These are phyloP conservation scores for Periophthalmodon schlosseri DNA, from an alignment of 2,113 vertebrate species.

Conservation along the genomic window DNA sequence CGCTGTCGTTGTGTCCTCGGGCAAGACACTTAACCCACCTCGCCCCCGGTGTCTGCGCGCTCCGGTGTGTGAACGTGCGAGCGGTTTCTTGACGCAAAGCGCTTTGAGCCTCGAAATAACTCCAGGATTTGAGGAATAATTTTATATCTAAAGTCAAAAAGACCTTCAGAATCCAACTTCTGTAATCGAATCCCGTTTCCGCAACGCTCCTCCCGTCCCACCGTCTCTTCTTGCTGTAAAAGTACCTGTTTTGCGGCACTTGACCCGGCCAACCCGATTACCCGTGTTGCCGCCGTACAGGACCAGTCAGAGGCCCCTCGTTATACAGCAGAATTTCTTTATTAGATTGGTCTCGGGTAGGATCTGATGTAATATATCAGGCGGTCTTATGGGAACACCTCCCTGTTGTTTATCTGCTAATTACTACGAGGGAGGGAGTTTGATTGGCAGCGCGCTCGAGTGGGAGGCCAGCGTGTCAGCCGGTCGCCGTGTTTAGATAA, in stretches of 20 bases:
- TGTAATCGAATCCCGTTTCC: neutral
- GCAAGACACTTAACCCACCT: too few species aligned
- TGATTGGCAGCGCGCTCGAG: conserved; percentile 60
- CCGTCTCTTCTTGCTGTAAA: neutral
- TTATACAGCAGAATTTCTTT: conserved; percentile 45
- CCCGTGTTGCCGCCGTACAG: conserved; percentile 17
- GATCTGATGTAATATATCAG: conserved; percentile 56
- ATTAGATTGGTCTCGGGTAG: conserved; percentile 48
- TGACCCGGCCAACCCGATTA: conserved; percentile 19
- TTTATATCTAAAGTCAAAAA: neutral
- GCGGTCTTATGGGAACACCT: conserved; percentile 52
- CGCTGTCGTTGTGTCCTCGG: too few species aligned
- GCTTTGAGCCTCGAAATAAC: too few species aligned
- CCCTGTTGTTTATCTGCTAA: conserved; percentile 50
- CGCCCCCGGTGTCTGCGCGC: too few species aligned
- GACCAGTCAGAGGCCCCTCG: conserved; percentile 33
- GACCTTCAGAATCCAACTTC: neutral
- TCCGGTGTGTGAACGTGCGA: too few species aligned
- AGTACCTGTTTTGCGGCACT: neutral
- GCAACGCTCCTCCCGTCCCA: neutral
- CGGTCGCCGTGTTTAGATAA: conserved; percentile 61
- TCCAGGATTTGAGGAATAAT: neutral
- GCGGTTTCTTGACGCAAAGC: too few species aligned
- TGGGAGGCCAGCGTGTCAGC: conserved; percentile 53
- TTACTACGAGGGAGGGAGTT: conserved; percentile 40